Conservation (phyloP, 2,888 invertebrate genomes). For the Andrena hattorfiana region DNA sequence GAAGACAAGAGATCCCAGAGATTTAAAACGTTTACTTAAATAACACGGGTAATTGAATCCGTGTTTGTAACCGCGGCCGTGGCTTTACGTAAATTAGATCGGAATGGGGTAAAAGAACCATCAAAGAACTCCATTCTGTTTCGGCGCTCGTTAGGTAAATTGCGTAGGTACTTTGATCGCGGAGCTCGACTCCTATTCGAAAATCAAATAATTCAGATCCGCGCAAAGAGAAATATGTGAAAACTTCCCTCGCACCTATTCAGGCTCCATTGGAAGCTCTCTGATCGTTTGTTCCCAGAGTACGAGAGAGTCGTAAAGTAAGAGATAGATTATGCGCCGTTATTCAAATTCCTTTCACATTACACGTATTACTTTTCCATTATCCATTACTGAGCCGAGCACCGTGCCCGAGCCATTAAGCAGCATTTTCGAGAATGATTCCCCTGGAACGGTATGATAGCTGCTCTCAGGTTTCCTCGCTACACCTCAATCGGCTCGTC, state of each 20-base stretch:
- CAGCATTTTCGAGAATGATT: slow-evolving; percentile 4
- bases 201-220: background rate
- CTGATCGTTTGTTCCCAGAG: background rate
- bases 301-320: background rate
- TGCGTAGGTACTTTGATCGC: background rate
- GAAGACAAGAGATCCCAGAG: slow-evolving; percentile 1
- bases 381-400: background rate
- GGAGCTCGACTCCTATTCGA: background rate
- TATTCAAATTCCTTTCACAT: background rate
- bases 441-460: background rate
- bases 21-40: slow-evolving; percentile 22
- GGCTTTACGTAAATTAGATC: slow-evolving; percentile 15
- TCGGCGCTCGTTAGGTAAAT: background rate
- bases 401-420: slow-evolving; percentile 5
- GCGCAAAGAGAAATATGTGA: background rate
- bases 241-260: background rate
- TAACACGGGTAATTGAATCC: slow-evolving; percentile 17
- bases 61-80: background rate
- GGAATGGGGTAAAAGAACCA: slow-evolving; percentile 5
- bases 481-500: background rate
- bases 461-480: background rate
- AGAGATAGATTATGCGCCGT: background rate
- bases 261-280: background rate
- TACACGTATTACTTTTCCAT: background rate
- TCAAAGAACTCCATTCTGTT: background rate